phyloP scores from a whole-genome alignment of 2,113 vertebrate genomes.

The Balaeniceps rex region DNA sequence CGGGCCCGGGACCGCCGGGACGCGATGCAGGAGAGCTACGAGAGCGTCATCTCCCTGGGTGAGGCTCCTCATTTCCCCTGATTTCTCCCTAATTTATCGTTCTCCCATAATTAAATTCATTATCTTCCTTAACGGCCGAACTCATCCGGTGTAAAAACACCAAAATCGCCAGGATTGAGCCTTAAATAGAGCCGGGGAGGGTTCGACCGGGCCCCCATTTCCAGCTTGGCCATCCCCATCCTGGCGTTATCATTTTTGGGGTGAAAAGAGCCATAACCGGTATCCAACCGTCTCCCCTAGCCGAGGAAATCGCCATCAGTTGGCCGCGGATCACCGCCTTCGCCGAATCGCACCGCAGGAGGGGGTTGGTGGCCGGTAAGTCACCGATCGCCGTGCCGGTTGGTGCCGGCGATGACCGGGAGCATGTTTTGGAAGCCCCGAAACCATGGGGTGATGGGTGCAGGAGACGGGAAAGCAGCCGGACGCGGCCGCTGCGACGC shows the following conservation, averaged over 20 bases:
- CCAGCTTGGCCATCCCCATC: not conserved
- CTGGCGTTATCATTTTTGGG: not conserved
- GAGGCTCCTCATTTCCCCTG: not conserved
- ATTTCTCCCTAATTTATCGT: not conserved
- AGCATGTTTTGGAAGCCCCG: too few species aligned
- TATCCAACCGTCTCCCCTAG: not conserved
- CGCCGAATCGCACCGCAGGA: not conserved
- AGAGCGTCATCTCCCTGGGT: constrained; percentile 35
- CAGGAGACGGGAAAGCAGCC: not conserved
- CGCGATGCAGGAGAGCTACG: constrained; percentile 21
- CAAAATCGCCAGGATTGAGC: not conserved
- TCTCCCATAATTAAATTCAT: not conserved
- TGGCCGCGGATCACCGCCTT: constrained; percentile 17
- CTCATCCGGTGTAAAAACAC: not conserved
- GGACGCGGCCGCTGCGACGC: accelerated
- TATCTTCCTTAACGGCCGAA: not conserved
- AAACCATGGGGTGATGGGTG: not conserved
- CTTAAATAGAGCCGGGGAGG: not conserved
- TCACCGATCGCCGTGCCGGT: not conserved
- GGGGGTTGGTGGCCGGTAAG: not conserved
- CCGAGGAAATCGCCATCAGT: constrained; percentile 25
- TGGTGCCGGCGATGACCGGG: too few species aligned
- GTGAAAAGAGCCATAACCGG: not conserved
- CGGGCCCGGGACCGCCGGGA: not conserved
- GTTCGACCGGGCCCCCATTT: not conserved